Percentiles rank a stretch among this genome's conserved stretches.
Evolutionary conservation across 1,140 invertebrate species (phyloP).

Genomic region (Drosophila tani): DNA sequence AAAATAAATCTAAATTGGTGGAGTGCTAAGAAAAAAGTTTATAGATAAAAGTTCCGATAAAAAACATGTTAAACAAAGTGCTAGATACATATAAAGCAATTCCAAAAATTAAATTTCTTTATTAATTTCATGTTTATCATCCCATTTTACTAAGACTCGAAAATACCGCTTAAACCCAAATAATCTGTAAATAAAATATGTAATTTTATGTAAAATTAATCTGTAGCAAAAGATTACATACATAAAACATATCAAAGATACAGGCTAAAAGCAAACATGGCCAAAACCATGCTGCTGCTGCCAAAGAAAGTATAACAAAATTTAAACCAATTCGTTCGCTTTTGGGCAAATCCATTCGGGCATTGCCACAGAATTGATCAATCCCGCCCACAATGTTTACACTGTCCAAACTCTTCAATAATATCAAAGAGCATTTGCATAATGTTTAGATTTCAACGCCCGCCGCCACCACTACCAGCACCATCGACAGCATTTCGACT

Average conservation of each 20-base stretch:
- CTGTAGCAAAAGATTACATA: background rate
- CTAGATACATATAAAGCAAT: no score
- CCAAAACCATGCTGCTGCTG: no score
- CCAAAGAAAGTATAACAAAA: slow-evolving; percentile 17
- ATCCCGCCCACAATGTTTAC: slow-evolving; percentile 39
- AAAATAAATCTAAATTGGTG: background rate
- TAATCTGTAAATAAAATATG: background rate
- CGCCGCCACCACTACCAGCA: slow-evolving; percentile 3
- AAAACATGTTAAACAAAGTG: background rate
- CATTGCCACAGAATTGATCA: slow-evolving; percentile 39
- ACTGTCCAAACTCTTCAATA: slow-evolving; percentile 40
- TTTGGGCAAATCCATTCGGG: slow-evolving; percentile 22
- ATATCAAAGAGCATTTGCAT: slow-evolving; percentile 56
- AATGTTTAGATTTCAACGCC: slow-evolving; percentile 49
- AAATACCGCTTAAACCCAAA: background rate
- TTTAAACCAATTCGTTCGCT: background rate
- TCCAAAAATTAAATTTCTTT: background rate
- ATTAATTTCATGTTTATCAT: no score
- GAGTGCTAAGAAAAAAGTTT: background rate
- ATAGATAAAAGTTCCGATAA: background rate
- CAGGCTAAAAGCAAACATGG: slow-evolving; percentile 2
- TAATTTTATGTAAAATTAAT: slow-evolving; percentile 1
- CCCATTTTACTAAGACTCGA: background rate
- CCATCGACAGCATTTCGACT: slow-evolving; percentile 35
- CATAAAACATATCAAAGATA: background rate